Conservation (phyloP, 2,888 invertebrate genomes). For the Catocala fraxini region DNA sequence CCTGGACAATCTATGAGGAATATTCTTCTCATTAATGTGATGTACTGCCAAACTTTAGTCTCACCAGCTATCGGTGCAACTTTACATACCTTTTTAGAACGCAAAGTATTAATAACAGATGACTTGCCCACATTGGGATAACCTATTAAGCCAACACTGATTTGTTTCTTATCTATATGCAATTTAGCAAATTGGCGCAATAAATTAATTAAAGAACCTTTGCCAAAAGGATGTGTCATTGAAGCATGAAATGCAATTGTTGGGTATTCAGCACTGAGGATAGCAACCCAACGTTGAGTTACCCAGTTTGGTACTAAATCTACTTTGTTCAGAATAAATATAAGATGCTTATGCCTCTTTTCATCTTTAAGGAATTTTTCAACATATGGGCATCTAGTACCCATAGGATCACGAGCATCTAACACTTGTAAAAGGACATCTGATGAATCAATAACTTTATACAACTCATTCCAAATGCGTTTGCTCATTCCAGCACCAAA, state of each 20-base stretch:
- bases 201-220: slow-evolving; percentile 98
- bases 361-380: slow-evolving; percentile 97
- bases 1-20: slow-evolving; percentile 99
- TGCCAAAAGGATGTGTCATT: slow-evolving; percentile 99
- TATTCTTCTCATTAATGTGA: slow-evolving; percentile 98
- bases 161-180: slow-evolving; percentile 98
- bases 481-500: slow-evolving; percentile 98
- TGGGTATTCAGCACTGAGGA: slow-evolving; percentile 97
- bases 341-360: slow-evolving; percentile 98
- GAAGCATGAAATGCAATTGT: slow-evolving; percentile 99
- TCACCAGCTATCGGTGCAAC: slow-evolving; percentile 99
- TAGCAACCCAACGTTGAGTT: slow-evolving; percentile 98
- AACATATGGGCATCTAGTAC: slow-evolving; percentile 97
- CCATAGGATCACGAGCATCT: slow-evolving; percentile 99
- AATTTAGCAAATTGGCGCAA: slow-evolving; percentile 98
- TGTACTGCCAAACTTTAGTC: slow-evolving; percentile 99
- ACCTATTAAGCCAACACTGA: slow-evolving; percentile 99
- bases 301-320: slow-evolving; percentile 99
- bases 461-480: slow-evolving; percentile 99
- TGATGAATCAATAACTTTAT: slow-evolving; percentile 99
- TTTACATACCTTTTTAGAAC: slow-evolving; percentile 99
- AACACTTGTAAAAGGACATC: slow-evolving; percentile 98
- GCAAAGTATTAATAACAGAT: slow-evolving; percentile 98
- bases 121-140: slow-evolving; percentile 99
- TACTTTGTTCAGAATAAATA: slow-evolving; percentile 99